Conservation (phyloP, 2,797 vertebrate genomes). For the Coendou prehensilis region DNA sequence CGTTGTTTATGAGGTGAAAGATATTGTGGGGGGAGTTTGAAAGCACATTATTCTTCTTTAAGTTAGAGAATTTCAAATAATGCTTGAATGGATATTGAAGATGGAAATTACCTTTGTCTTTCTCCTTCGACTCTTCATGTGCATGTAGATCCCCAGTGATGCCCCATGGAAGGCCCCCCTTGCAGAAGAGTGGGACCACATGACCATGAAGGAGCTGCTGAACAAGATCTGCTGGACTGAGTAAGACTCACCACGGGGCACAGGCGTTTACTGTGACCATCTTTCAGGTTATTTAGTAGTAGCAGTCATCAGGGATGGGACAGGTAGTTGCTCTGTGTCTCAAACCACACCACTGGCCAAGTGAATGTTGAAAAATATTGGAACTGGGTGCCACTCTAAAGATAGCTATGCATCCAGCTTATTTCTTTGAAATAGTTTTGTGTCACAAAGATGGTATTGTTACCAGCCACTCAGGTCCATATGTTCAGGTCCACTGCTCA, state of each 20-base stretch:
- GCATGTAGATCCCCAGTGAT: conserved; percentile 95
- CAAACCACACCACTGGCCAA: background rate
- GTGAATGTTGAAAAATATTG: conserved; percentile 1
- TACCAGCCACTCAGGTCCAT: background rate
- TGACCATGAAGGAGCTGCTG: conserved; percentile 96
- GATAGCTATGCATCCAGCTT: background rate
- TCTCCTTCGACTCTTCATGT: background rate
- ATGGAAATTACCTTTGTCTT: conserved; percentile 26
- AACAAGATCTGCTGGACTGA: conserved; percentile 97
- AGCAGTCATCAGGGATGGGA: background rate
- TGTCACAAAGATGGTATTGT: background rate
- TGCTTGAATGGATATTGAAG: conserved; percentile 57
- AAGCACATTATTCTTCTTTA: conserved; percentile 11
- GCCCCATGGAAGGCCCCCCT: conserved; percentile 97
- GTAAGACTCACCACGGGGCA: conserved; percentile 87
- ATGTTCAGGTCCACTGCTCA: background rate
- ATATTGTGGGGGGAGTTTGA: background rate
- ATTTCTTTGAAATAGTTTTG: conserved; percentile 15
- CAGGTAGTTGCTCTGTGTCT: conserved; percentile 25
- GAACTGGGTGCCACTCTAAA: background rate
- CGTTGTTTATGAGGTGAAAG: background rate
- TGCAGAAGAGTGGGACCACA: conserved; percentile 97
- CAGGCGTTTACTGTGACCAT: background rate
- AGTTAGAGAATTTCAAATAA: conserved; percentile 19
- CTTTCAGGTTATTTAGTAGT: conserved; percentile 11